phyloP scores from a whole-genome alignment of 2,797 vertebrate species.

The Pterois miles region DNA sequence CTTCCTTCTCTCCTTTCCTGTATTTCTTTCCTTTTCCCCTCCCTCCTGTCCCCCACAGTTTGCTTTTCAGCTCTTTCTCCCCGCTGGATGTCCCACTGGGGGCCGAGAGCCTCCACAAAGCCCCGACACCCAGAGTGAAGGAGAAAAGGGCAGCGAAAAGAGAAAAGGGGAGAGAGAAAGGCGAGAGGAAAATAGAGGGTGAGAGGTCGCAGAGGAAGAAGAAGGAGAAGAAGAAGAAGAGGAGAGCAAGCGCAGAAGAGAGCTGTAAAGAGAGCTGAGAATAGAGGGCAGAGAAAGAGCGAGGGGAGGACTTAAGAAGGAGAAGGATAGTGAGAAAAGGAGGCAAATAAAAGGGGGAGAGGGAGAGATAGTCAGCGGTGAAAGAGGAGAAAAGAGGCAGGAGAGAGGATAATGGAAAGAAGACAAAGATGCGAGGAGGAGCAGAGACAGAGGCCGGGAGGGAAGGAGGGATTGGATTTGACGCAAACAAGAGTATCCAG shows the following conservation, averaged over 20 bases:
- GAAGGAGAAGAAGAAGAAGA: slow-evolving; percentile 47
- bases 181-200: slow-evolving; percentile 66
- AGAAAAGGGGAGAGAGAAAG: slow-evolving; percentile 60
- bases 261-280: slow-evolving; percentile 56
- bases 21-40: not conserved
- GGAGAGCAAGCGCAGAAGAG: slow-evolving; percentile 43
- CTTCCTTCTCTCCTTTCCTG: not conserved
- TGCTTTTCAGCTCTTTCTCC: slow-evolving; percentile 65
- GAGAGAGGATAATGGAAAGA: slow-evolving; percentile 63
- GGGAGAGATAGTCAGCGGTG: slow-evolving; percentile 44
- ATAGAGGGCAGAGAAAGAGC: slow-evolving; percentile 57
- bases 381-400: slow-evolving; percentile 58
- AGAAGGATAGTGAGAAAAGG: slow-evolving; percentile 57
- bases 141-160: slow-evolving; percentile 65
- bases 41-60: slow-evolving; percentile 58
- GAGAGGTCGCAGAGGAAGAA: slow-evolving; percentile 65
- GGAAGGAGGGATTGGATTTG: slow-evolving; percentile 66
- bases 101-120: slow-evolving; percentile 71
- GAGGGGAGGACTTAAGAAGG: slow-evolving; percentile 54
- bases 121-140: slow-evolving; percentile 67
- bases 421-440: slow-evolving; percentile 68
- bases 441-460: slow-evolving; percentile 43
- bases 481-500: slow-evolving; percentile 73
- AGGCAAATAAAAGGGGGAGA: slow-evolving; percentile 47
- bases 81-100: slow-evolving; percentile 63